Evolutionary conservation across 1,140 invertebrate genomes (phyloP).

Genomic region (Bilobella aurantiaca): DNA sequence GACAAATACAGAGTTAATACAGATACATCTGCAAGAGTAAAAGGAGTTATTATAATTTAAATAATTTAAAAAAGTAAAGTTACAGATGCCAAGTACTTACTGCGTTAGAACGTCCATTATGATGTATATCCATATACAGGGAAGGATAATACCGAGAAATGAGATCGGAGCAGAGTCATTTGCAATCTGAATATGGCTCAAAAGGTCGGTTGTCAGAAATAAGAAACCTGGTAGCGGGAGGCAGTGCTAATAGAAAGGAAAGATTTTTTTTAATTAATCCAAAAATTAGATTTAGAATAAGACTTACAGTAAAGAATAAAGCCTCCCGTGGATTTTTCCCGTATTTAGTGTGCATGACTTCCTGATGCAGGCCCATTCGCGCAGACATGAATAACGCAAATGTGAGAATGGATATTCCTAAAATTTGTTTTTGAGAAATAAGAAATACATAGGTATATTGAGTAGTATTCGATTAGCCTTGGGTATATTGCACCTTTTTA

Average conservation of each 20-base stretch:
- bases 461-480: too few species aligned
- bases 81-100: too few species aligned
- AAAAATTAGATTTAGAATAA: slow-evolving; percentile 5
- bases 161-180: slow-evolving; percentile 38
- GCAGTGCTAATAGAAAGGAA: slow-evolving; percentile 55
- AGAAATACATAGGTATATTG: too few species aligned
- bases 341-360: slow-evolving; percentile 69
- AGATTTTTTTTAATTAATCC: neutral
- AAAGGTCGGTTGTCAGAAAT: slow-evolving; percentile 61
- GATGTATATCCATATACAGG: slow-evolving; percentile 67
- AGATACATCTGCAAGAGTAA: slow-evolving; percentile 55
- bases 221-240: slow-evolving; percentile 76
- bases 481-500: too few species aligned
- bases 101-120: slow-evolving; percentile 81
- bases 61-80: too few species aligned
- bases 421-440: slow-evolving; percentile 20
- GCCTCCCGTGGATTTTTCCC: slow-evolving; percentile 93
- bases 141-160: slow-evolving; percentile 47
- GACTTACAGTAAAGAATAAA: slow-evolving; percentile 72
- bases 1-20: slow-evolving; percentile 87
- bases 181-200: slow-evolving; percentile 48
- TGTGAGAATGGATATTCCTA: slow-evolving; percentile 72
- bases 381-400: slow-evolving; percentile 86
- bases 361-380: slow-evolving; percentile 93
- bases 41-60: too few species aligned